Evolutionary conservation across 2,888 invertebrate species (phyloP).

Genomic region (Xylota segnis): DNA sequence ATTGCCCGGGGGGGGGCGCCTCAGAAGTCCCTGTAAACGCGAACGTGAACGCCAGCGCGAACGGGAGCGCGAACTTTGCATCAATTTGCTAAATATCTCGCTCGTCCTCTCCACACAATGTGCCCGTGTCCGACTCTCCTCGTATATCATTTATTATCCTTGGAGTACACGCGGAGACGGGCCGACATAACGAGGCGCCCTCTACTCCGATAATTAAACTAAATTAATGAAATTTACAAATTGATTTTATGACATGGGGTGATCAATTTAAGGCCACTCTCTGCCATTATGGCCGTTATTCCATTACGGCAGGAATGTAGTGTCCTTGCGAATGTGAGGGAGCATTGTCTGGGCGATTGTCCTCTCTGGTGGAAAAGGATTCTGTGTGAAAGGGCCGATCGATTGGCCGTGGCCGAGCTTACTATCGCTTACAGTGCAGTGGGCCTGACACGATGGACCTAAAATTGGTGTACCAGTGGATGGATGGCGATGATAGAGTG

Average conservation of each 20-base stretch:
- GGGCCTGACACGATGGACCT: conserved; percentile 52
- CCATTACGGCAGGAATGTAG: background rate
- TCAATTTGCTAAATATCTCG: conserved; percentile 66
- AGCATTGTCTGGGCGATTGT: conserved; percentile 15
- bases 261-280: conserved; percentile 71
- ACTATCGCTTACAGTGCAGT: conserved; percentile 48
- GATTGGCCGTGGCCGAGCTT: conserved; percentile 9
- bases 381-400: conserved; percentile 2
- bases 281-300: conserved; percentile 52
- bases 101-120: background rate
- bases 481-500: conserved; percentile 31
- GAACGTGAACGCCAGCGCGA: conserved; percentile 25
- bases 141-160: conserved; percentile 57
- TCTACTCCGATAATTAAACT: conserved; percentile 66
- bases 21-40: conserved; percentile 34
- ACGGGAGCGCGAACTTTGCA: conserved; percentile 63
- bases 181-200: conserved; percentile 34
- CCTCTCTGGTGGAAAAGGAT: conserved; percentile 19
- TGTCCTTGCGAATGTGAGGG: background rate
- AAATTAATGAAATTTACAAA: conserved; percentile 76
- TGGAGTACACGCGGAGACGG: conserved; percentile 3
- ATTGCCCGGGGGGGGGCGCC: conserved; percentile 26
- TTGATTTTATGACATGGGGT: conserved; percentile 75
- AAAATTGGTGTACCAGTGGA: conserved; percentile 52
- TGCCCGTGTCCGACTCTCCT: conserved; percentile 34